phyloP scores from a whole-genome alignment of 2,888 invertebrate species.

The Nemotelus pantherinus region DNA sequence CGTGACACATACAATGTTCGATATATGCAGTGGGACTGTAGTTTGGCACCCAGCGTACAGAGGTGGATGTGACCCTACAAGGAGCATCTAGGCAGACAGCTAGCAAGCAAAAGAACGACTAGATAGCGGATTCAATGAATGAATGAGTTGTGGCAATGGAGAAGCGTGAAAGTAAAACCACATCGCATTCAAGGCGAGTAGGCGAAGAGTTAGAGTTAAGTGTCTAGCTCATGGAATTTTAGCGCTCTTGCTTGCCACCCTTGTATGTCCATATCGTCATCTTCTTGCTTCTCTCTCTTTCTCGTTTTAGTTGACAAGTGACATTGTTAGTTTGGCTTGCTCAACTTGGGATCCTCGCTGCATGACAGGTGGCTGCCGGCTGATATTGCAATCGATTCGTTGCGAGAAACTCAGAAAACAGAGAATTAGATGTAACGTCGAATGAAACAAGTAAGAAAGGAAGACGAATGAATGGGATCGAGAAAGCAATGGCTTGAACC shows the following conservation, averaged over 20 bases:
- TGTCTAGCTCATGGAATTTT: neutral
- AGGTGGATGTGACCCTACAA: neutral
- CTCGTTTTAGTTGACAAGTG: neutral
- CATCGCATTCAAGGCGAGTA: constrained; percentile 24
- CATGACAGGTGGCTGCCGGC: neutral
- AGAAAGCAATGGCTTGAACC: neutral
- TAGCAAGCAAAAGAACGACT: neutral
- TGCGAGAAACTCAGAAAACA: constrained; percentile 14
- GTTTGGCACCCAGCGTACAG: neutral
- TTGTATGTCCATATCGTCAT: too few species aligned
- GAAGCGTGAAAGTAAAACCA: constrained; percentile 26
- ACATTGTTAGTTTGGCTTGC: neutral
- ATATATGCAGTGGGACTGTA: neutral
- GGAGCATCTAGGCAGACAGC: neutral
- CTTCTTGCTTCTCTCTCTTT: too few species aligned
- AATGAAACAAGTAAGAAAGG: neutral
- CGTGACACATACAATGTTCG: constrained; percentile 22
- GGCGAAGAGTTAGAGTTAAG: neutral
- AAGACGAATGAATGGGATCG: neutral
- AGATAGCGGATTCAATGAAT: too few species aligned
- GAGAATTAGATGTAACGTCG: constrained; percentile 34
- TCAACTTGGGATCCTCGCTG: neutral
- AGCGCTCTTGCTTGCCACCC: neutral
- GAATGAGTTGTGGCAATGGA: neutral
- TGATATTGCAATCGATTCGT: constrained; percentile 36